These are phyloP conservation scores for Thera obeliscata DNA, from an alignment of 2,888 invertebrate genomes.

Conservation along the genomic window DNA sequence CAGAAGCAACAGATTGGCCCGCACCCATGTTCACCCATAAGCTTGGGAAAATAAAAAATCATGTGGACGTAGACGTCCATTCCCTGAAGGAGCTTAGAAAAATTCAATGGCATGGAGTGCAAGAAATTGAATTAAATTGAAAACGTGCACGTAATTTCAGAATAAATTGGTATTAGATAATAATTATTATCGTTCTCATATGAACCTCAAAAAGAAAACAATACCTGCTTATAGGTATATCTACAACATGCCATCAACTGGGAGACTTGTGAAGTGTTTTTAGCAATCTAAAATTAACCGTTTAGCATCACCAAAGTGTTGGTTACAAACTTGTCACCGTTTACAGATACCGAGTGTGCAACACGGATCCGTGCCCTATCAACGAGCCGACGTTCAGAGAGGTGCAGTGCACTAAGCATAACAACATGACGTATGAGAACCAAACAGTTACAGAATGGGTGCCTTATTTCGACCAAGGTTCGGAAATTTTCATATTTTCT, in stretches of 20 bases:
- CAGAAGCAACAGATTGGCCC: no score
- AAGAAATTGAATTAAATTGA: no score
- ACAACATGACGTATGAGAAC: slow-evolving; percentile 88
- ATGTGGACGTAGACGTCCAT: no score
- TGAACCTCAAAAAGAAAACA: neutral
- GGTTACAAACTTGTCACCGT: slow-evolving; percentile 31
- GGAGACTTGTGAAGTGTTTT: neutral
- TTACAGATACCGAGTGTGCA: slow-evolving; percentile 90
- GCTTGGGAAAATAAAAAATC: no score
- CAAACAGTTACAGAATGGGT: slow-evolving; percentile 88
- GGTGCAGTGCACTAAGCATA: slow-evolving; percentile 89
- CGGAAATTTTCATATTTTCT: neutral
- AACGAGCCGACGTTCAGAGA: slow-evolving; percentile 89
- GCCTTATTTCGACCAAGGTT: slow-evolving; percentile 90
- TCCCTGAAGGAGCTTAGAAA: no score
- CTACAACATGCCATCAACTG: neutral
- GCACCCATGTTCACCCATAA: no score
- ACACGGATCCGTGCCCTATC: slow-evolving; percentile 89
- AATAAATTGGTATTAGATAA: no score
- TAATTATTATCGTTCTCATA: no score
- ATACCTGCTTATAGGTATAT: no score
- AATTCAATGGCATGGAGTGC: no score
- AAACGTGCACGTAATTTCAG: no score
- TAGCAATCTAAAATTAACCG: slow-evolving; percentile 9
- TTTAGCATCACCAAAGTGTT: slow-evolving; percentile 22